Percentiles rank a stretch among this genome's conserved stretches.
Evolutionary conservation across 2,113 vertebrate genomes (phyloP).

Genomic region (Tangachromis dhanisi): DNA sequence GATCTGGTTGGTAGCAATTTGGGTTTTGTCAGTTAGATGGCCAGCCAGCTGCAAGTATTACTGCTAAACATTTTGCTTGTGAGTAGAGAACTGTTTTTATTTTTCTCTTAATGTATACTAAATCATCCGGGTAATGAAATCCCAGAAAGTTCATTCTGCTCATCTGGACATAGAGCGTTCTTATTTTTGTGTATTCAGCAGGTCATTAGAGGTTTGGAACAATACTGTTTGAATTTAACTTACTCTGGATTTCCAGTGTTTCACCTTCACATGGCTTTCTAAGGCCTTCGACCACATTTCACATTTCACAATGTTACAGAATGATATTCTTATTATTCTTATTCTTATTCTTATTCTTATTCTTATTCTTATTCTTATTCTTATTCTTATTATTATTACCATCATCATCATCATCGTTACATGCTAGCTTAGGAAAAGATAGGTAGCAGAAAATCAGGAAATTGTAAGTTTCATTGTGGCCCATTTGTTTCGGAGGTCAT

Average conservation of each 20-base stretch:
- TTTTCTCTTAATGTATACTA: neutral
- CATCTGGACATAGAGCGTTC: neutral
- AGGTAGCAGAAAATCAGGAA: neutral
- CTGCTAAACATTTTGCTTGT: neutral
- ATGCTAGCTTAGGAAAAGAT: neutral
- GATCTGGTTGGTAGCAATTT: neutral
- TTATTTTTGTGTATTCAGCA: neutral
- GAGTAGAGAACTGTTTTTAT: neutral
- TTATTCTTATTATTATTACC: rapidly evolving
- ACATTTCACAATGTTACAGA: neutral
- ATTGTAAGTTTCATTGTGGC: neutral
- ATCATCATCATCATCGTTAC: rapidly evolving
- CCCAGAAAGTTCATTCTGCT: neutral
- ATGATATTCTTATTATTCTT: neutral
- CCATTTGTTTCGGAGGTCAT: neutral
- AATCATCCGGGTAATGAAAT: neutral
- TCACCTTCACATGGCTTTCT: neutral
- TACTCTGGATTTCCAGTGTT: neutral
- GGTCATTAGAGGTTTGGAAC: neutral
- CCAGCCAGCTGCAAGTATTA: neutral
- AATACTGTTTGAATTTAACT: neutral
- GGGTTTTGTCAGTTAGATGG: neutral
- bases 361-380: rapidly evolving
- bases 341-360: rapidly evolving
- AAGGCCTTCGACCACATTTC: neutral